Conservation (phyloP, 1,140 invertebrate genomes). For the Sogatella furcifera region DNA sequence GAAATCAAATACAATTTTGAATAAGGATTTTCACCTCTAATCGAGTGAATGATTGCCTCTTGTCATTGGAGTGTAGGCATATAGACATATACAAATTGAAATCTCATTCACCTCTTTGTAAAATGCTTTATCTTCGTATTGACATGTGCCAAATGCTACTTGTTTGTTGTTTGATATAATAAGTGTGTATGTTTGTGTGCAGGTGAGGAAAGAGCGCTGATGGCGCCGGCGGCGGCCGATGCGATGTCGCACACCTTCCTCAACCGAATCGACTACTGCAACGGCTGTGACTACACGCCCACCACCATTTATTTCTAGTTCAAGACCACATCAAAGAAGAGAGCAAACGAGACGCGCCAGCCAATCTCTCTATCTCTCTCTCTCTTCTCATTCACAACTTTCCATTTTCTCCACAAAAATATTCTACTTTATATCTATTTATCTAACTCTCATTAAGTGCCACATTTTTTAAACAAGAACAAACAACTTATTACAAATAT, state of each 20-base stretch:
- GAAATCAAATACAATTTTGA: too few relatives aligned
- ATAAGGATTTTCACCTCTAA: too few relatives aligned
- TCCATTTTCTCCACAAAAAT: slow-evolving; percentile 5
- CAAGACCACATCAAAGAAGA: slow-evolving; percentile 7
- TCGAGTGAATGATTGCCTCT: too few relatives aligned
- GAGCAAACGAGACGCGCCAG: too few relatives aligned
- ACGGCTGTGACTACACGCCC: slow-evolving; percentile 58
- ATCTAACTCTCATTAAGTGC: slow-evolving; percentile 23
- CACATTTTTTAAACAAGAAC: slow-evolving; percentile 22
- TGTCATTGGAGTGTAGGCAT: too few relatives aligned
- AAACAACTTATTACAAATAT: slow-evolving; percentile 18
- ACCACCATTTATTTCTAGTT: slow-evolving; percentile 44
- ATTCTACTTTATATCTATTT: slow-evolving; percentile 21
- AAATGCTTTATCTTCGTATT: too few relatives aligned
- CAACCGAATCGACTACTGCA: slow-evolving; percentile 10
- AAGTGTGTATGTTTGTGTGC: neutral
- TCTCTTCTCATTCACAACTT: neutral
- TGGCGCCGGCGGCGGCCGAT: neutral
- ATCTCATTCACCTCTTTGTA: too few relatives aligned
- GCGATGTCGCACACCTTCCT: neutral
- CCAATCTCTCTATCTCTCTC: too few relatives aligned
- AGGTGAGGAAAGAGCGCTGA: slow-evolving; percentile 6
- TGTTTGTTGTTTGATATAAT: neutral
- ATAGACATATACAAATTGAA: too few relatives aligned
- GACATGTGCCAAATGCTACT: neutral